Evolutionary conservation across 2,888 invertebrate genomes (phyloP), one percentile per base, ranked within the genome.

Genomic region (Galerucella calmariensis): DNA sequence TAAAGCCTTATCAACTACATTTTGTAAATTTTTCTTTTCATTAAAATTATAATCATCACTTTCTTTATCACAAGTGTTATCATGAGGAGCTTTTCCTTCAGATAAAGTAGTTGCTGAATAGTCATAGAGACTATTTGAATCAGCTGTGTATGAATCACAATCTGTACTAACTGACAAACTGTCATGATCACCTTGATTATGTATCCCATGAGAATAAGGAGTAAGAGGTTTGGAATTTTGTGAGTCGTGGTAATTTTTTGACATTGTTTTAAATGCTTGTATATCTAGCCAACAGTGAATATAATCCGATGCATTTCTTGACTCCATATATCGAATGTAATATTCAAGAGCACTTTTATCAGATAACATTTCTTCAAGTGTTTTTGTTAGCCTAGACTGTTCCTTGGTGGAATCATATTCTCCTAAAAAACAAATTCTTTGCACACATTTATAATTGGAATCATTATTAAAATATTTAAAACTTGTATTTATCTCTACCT

Each of bases 321-420:
- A 89, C 83, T 96, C 95, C 91, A 97, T 91, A 87, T 92, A 97
- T 83, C 96, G 95, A 72, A 95, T 91, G 85, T 97, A 95, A 87
- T 95, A 95, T 65, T 93, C 92, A 41, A 97, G 88, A 72, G 94
- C 94, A 84, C 92, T 92, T 85, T 94, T 94, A 86, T 96, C 95
- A 41, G 90, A 88, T 16, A 97, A 89, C 79, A 95, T 92, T 83
- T 96, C 94, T 75, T 90, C 88, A 75, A 97, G 88, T 69, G 91
- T 93, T 88, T 94, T 92, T 5, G 94, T 94, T 69, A 97, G 88
- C 73, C 92, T 90, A 0, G 93, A 93, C 66, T 79, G 79, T 74
- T 84, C 84, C 20, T 76, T 77, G 5, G 79, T 76, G 9, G 78
- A 76, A 69, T 84, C 85, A 74, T 77, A 80, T 62, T 84, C 85